Evolutionary conservation across 2,797 vertebrate species (phyloP).

Genomic region (Jordanella pulchra): DNA sequence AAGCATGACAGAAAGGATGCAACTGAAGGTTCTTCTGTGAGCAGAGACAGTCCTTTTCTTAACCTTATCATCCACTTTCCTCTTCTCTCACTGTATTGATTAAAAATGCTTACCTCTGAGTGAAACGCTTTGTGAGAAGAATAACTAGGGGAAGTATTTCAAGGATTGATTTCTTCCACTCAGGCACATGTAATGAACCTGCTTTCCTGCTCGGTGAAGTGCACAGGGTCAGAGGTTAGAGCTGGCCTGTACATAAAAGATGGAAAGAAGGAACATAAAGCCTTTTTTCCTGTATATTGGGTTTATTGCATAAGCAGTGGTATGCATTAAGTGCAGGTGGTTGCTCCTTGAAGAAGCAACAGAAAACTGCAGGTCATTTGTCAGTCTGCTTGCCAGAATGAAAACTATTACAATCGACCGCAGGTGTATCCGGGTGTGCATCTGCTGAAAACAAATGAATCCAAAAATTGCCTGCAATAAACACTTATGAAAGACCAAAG

Average conservation of each 20-base stretch:
- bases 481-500: slow-evolving; percentile 65
- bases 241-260: slow-evolving; percentile 47
- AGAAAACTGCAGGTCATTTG: slow-evolving; percentile 56
- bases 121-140: slow-evolving; percentile 24
- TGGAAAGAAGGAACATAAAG: background rate
- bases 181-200: slow-evolving; percentile 60
- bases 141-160: slow-evolving; percentile 26
- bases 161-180: slow-evolving; percentile 57
- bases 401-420: slow-evolving; percentile 67
- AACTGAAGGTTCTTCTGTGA: slow-evolving; percentile 19
- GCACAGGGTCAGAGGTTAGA: slow-evolving; percentile 47
- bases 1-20: slow-evolving; percentile 18
- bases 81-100: slow-evolving; percentile 52
- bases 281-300: background rate
- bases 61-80: slow-evolving; percentile 34
- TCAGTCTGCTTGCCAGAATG: slow-evolving; percentile 49
- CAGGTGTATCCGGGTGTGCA: slow-evolving; percentile 62
- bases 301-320: slow-evolving; percentile 22
- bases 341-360: slow-evolving; percentile 53
- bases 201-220: slow-evolving; percentile 26
- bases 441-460: slow-evolving; percentile 75
- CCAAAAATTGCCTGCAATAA: slow-evolving; percentile 69
- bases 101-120: slow-evolving; percentile 46
- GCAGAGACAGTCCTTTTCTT: slow-evolving; percentile 20
- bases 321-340: slow-evolving; percentile 33